Base-by-base conservation (phyloP, 2,113 vertebrate genomes). In the Vidua macroura region DNA sequence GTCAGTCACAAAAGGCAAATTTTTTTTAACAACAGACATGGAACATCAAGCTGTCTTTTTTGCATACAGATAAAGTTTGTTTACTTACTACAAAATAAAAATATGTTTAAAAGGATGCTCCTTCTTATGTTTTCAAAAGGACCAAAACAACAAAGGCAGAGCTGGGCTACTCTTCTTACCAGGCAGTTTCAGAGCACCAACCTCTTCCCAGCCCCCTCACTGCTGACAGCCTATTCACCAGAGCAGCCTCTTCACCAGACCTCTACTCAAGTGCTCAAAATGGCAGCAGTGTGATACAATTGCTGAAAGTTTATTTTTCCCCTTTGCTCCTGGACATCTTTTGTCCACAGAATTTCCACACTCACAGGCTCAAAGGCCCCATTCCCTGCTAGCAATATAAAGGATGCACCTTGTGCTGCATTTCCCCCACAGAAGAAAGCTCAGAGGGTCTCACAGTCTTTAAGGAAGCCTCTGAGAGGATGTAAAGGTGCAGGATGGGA, bases 331-430 rank as follows among this genome's bases (percentile, higher is more conserved):
- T 66, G 31, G 28, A 39, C 27, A 33, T 56, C 19, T 15, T 52
- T 12, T 70, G 27, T 37, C n/a, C 46, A 11, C 23, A 44, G 31
- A 25, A 77, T 83, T 84, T 70, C 48, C 20, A 28, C 8, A 2
- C 1, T 20, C 66, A 37, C 8, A 30, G 15, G 53, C 33, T 85
- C 52, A 84, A 88, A 70, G 51, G 5, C 48, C 23, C 23, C 0
- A 0, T 48, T 84, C 4, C 25, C 28, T 13, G 5, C 7, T 44
- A 85, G 33, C 20, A 48, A 18, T 1, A 1, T 12, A 30, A 81
- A 84, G 16, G 4, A 64, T 33, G 48, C 30, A 43, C 17, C 20
- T 37, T 0, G 0, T 37, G 31, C 33, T 70, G 17, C 12, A 25
- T 66, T 52, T 59, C 1, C 9, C 10, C 6, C 5, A 27, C 13